Conservation (phyloP, 92 coral and sea anemone species). For the Hydrozoanthus gracilis region DNA sequence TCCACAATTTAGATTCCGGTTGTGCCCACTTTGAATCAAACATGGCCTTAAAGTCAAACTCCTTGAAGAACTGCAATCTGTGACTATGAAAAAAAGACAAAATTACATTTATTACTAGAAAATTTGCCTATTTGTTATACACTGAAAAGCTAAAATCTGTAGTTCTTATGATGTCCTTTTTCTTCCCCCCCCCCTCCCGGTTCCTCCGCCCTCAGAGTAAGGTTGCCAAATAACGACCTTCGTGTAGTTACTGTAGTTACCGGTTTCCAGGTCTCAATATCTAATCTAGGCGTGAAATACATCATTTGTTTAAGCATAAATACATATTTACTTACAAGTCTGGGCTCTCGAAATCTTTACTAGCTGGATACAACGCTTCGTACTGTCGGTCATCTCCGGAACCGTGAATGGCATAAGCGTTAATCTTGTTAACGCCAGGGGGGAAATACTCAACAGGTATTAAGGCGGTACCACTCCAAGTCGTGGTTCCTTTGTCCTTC, state of each 20-base stretch:
- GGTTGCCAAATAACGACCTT: too few relatives aligned
- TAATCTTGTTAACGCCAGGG: slow-evolving; percentile 78
- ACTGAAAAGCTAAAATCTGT: too few relatives aligned
- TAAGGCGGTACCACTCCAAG: slow-evolving; percentile 87
- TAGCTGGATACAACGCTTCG: slow-evolving; percentile 90
- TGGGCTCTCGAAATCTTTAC: slow-evolving; percentile 72
- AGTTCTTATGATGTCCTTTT: too few relatives aligned
- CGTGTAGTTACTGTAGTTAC: too few relatives aligned
- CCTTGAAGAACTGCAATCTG: slow-evolving; percentile 92
- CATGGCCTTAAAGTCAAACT: slow-evolving; percentile 76
- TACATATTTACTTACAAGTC: slow-evolving; percentile 83
- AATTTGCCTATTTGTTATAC: too few relatives aligned
- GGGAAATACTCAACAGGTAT: slow-evolving; percentile 92
- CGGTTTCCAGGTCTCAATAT: too few relatives aligned
- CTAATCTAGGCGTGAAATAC: background rate
- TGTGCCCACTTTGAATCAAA: slow-evolving; percentile 72
- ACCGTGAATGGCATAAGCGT: slow-evolving; percentile 98
- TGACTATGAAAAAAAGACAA: slow-evolving; percentile 70
- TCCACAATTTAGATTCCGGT: slow-evolving; percentile 73
- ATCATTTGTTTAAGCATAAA: background rate
- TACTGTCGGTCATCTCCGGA: slow-evolving; percentile 79
- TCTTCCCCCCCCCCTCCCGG: too few relatives aligned
- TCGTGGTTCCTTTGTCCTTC: slow-evolving; percentile 52
- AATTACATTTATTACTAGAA: background rate
- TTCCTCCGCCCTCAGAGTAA: too few relatives aligned